phyloP scores from a whole-genome alignment of 37 sponge, comb jelly and placozoan species.

The Petrosia ficiformis region DNA sequence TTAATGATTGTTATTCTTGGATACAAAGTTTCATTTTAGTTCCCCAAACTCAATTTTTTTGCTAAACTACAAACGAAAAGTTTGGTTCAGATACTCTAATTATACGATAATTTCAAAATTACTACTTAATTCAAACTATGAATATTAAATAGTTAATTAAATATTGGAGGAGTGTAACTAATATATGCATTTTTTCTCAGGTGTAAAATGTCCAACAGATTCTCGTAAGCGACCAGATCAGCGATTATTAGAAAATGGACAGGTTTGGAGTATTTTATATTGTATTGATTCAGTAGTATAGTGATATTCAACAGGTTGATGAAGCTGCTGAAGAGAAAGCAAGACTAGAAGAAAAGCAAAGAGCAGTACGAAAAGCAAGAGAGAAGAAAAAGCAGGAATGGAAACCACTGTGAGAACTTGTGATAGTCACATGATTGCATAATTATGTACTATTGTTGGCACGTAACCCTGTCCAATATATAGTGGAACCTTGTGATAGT shows the following conservation, averaged over 20 bases:
- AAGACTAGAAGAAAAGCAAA: constrained; percentile 94
- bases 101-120: too few relatives aligned
- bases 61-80: too few relatives aligned
- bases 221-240: constrained; percentile 84
- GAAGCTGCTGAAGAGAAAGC: constrained; percentile 78
- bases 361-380: constrained; percentile 61
- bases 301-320: constrained; percentile 58
- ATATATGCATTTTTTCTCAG: not conserved
- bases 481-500: too few relatives aligned
- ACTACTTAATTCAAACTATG: too few relatives aligned
- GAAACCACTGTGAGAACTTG: constrained; percentile 65
- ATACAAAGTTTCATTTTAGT: too few relatives aligned
- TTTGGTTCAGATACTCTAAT: too few relatives aligned
- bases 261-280: constrained; percentile 20
- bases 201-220: constrained; percentile 80
- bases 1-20: too few relatives aligned
- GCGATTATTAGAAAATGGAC: constrained; percentile 81
- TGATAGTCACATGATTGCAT: too few relatives aligned
- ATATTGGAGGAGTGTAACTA: not conserved
- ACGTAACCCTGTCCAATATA: too few relatives aligned
- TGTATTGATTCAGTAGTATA: not conserved
- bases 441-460: too few relatives aligned
- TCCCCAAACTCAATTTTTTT: too few relatives aligned
- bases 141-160: too few relatives aligned
- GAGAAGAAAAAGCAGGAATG: constrained; percentile 52